Evolutionary conservation across 2,797 vertebrate genomes (phyloP).

Genomic region (Sylvilagus floridanus): DNA sequence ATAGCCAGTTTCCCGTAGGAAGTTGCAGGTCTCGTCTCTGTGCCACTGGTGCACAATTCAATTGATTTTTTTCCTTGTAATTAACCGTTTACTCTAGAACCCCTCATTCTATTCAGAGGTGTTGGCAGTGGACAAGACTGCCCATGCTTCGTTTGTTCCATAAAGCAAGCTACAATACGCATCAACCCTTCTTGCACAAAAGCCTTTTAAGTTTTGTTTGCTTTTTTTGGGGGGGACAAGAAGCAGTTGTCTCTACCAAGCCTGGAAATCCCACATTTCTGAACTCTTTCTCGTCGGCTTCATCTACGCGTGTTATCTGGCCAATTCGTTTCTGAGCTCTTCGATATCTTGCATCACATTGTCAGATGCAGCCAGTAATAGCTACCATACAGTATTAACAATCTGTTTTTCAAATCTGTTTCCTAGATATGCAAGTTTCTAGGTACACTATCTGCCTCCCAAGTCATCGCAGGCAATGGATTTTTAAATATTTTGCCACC

Average conservation of each 20-base stretch:
- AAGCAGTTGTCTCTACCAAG: neutral
- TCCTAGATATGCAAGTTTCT: neutral
- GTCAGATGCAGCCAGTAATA: neutral
- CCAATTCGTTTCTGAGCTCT: neutral
- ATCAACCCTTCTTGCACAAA: neutral
- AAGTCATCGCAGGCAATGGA: neutral
- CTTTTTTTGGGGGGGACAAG: neutral
- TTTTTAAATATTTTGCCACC: slow-evolving; percentile 62
- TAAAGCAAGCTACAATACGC: neutral
- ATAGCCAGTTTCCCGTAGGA: neutral
- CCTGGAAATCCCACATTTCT: neutral
- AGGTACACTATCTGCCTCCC: neutral
- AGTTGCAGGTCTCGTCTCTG: neutral
- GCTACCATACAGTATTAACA: neutral
- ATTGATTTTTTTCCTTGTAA: neutral
- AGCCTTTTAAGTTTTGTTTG: neutral
- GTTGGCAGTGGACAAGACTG: neutral
- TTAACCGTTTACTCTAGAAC: neutral
- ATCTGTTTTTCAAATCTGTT: slow-evolving; percentile 24
- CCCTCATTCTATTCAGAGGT: neutral
- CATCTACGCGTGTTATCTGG: neutral
- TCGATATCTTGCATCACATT: neutral
- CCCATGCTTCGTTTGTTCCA: neutral
- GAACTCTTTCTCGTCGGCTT: neutral
- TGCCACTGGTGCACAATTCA: neutral